phyloP scores from a whole-genome alignment of 2,797 vertebrate species.

The Sebastes iracundus region DNA sequence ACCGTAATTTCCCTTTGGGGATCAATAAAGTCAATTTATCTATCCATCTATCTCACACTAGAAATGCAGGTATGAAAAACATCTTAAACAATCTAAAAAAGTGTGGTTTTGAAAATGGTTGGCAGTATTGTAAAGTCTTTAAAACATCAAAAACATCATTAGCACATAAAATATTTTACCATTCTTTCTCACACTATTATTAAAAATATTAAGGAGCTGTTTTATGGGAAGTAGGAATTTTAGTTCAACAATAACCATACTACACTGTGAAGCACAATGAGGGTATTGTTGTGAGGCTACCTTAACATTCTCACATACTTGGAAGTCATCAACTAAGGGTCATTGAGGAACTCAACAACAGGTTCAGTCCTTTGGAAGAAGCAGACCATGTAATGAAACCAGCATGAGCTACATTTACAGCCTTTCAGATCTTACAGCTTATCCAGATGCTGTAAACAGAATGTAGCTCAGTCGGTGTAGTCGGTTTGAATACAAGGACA shows the following conservation, averaged over 20 bases:
- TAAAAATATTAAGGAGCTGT: background rate
- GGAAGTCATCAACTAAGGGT: slow-evolving; percentile 30
- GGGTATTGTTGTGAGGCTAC: slow-evolving; percentile 41
- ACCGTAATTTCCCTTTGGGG: rapidly evolving
- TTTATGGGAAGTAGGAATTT: background rate
- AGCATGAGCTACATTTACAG: slow-evolving; percentile 40
- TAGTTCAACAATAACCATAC: background rate
- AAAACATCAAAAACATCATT: background rate
- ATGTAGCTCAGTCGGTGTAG: background rate
- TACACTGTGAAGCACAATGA: slow-evolving; percentile 29
- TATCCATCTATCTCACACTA: rapidly evolving
- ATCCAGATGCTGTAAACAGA: slow-evolving; percentile 11
- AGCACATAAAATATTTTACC: background rate
- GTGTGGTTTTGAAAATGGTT: background rate
- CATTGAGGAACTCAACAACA: slow-evolving; percentile 28
- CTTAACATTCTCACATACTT: slow-evolving; percentile 5
- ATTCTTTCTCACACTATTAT: slow-evolving; percentile 10
- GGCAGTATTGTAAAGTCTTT: background rate
- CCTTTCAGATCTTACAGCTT: background rate
- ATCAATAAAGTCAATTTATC: background rate
- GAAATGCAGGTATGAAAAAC: background rate
- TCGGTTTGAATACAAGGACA: background rate
- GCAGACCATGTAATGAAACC: slow-evolving; percentile 44
- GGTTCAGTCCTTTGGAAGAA: slow-evolving; percentile 6
- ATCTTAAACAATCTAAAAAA: too few species aligned